Evolutionary conservation across 2,113 vertebrate genomes (phyloP).

Genomic region (Macrotis lagotis): DNA sequence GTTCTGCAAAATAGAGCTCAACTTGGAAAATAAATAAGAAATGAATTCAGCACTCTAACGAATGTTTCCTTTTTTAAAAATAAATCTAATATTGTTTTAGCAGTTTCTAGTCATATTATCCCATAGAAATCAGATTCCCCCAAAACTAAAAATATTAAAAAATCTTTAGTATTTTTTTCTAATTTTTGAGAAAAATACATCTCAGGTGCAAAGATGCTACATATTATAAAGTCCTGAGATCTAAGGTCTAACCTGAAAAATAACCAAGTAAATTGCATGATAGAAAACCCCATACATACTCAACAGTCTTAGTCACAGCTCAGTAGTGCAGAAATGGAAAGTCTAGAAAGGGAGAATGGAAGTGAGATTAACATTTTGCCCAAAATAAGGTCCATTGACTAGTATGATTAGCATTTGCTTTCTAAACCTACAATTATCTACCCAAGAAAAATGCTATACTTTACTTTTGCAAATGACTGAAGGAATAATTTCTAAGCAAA

Average conservation of each 20-base stretch:
- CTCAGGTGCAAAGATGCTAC: not conserved
- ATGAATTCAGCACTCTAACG: not conserved
- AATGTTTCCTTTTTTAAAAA: not conserved
- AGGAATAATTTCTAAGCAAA: not conserved
- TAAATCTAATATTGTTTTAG: not conserved
- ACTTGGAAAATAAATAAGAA: conserved; percentile 21
- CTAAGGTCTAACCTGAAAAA: not conserved
- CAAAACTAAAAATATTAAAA: not conserved
- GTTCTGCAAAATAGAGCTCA: not conserved
- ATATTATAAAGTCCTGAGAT: not conserved
- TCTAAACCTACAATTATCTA: not conserved
- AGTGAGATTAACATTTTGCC: not conserved
- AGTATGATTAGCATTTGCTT: not conserved
- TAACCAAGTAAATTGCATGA: not conserved
- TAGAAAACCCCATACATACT: not conserved
- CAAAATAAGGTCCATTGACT: not conserved
- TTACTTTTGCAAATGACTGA: not conserved
- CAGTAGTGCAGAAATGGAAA: not conserved
- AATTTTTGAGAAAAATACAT: conserved; percentile 1
- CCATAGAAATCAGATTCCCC: not conserved
- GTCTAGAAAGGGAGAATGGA: fast-evolving
- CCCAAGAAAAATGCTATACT: not conserved
- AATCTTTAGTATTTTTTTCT: not conserved
- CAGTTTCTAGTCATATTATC: not conserved
- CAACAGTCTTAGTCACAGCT: not conserved